phyloP scores from a whole-genome alignment of 2,113 vertebrate genomes.

The Oncorhynchus keta region DNA sequence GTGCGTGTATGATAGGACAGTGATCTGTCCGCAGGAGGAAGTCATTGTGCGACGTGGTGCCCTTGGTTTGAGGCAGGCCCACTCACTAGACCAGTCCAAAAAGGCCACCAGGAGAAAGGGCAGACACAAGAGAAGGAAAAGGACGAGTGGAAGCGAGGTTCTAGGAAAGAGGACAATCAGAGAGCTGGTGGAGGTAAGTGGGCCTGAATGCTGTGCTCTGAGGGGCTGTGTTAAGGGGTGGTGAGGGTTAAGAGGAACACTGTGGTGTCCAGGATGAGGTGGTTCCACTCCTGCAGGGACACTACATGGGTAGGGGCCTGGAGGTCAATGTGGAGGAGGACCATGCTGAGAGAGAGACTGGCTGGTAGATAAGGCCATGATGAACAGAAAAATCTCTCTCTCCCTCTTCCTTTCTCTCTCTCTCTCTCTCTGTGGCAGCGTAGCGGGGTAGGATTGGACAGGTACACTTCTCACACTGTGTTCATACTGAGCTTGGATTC shows the following conservation, averaged over 20 bases:
- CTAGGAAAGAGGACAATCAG: neutral
- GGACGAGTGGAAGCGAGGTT: neutral
- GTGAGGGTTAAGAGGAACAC: constrained; percentile 19
- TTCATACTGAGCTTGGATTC: too few relatives aligned
- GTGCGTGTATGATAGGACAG: neutral
- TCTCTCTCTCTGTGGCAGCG: neutral
- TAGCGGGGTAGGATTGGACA: too few relatives aligned
- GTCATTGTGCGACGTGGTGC: neutral
- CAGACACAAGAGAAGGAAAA: neutral
- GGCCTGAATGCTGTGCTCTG: neutral
- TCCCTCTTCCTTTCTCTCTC: neutral
- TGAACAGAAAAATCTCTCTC: too few relatives aligned
- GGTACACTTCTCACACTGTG: too few relatives aligned
- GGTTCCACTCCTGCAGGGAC: neutral
- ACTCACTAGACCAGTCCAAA: neutral
- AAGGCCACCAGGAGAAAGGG: neutral
- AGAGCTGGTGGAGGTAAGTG: neutral
- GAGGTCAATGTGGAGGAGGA: neutral
- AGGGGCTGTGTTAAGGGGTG: constrained; percentile 35
- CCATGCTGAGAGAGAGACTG: too few relatives aligned
- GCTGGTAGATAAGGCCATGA: too few relatives aligned
- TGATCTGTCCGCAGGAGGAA: neutral
- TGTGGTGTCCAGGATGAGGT: neutral
- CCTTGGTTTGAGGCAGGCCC: too few relatives aligned
- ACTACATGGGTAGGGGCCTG: neutral